Evolutionary conservation across 2,113 vertebrate species (phyloP).

Genomic region (Python bivittatus): DNA sequence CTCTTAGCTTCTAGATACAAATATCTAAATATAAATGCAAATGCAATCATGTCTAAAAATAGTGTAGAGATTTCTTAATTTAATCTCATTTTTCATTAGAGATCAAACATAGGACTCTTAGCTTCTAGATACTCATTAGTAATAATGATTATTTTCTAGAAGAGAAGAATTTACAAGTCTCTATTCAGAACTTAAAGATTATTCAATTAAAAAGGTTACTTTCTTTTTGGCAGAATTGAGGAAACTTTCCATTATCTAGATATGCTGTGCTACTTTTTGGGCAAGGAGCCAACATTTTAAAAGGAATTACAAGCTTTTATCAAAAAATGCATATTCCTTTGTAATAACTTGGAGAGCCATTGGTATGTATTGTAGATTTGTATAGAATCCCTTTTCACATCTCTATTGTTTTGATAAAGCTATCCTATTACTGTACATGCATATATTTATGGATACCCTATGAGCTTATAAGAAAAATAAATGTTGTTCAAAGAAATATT

Average conservation of each 20-base stretch:
- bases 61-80: constrained; percentile 27
- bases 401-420: constrained; percentile 46
- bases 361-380: neutral
- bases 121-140: constrained; percentile 19
- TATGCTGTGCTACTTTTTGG: constrained; percentile 33
- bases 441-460: neutral
- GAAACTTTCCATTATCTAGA: constrained; percentile 35
- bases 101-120: constrained; percentile 19
- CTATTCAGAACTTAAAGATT: constrained; percentile 37
- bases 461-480: neutral
- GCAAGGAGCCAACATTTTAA: constrained; percentile 40
- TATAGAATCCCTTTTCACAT: constrained; percentile 32
- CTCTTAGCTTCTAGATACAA: neutral
- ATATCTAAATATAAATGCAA: neutral
- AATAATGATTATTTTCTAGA: constrained; percentile 33
- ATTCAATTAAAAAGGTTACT: constrained; percentile 32
- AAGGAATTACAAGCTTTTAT: constrained; percentile 26
- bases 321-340: constrained; percentile 31
- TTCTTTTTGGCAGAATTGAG: constrained; percentile 40
- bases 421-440: constrained; percentile 14
- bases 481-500: no score
- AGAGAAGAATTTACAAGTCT: constrained; percentile 33
- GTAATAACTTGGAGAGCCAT: constrained; percentile 18
- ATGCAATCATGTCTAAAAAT: neutral
- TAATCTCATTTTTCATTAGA: constrained; percentile 34